Evolutionary conservation across 2,113 vertebrate species (phyloP).

Genomic region (Australoheros scitulus): DNA sequence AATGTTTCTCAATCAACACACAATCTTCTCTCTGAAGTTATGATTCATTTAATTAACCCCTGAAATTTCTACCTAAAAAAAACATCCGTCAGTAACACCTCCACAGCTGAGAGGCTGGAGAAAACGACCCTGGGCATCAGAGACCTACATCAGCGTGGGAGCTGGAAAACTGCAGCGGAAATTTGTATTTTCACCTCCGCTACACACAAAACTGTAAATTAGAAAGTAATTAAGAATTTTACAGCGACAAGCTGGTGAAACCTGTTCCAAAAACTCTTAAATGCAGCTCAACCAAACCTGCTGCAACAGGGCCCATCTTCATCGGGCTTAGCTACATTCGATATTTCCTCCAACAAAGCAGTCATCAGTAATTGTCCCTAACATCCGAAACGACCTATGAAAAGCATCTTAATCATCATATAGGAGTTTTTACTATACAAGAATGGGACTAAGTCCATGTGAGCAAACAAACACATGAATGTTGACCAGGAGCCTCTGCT

Average conservation of each 20-base stretch:
- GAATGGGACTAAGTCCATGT: not conserved
- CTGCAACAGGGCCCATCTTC: not conserved
- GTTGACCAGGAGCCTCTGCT: not conserved
- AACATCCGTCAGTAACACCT: not conserved
- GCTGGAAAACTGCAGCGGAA: not conserved
- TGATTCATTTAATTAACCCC: not conserved
- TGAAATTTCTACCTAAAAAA: not conserved
- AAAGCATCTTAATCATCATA: not conserved
- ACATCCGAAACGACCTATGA: fast-evolving
- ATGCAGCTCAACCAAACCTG: too few relatives aligned
- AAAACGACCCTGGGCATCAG: not conserved
- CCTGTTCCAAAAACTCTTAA: too few relatives aligned
- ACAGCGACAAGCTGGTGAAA: not conserved
- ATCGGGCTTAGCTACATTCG: not conserved
- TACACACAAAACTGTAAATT: not conserved
- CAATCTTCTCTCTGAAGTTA: not conserved
- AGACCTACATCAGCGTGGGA: not conserved
- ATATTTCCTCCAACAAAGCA: not conserved
- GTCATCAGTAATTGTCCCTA: not conserved
- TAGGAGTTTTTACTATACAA: not conserved
- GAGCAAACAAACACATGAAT: fast-evolving
- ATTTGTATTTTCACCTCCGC: not conserved
- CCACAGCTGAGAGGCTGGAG: not conserved
- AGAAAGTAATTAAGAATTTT: not conserved
- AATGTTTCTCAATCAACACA: not conserved